Base-by-base conservation (phyloP, 2,888 invertebrate species). In the Chymomyza amoena region DNA sequence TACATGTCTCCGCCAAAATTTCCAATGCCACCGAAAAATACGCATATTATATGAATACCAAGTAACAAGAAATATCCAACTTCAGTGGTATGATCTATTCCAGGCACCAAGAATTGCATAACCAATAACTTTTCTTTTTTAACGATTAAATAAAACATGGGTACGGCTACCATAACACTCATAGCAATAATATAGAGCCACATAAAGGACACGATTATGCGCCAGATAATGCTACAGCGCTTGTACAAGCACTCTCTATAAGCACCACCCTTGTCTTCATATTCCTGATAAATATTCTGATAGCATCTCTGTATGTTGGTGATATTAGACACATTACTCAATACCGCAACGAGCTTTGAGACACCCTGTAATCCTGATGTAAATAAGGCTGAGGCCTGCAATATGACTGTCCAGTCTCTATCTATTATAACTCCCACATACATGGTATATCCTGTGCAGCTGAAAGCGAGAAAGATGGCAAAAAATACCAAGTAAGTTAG, bases 361-460 rank as follows among this genome's bases (percentile, higher is more conserved):
- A 77, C 6, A 0, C 79, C 88, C 57, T 88, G 89, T 0, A 76
- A 0, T 0, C 73, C 87, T 1, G 83, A 77, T 0, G 81, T 83
- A 0, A 66, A 69, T 73, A 82, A 69, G 39, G 82, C 69, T 0
- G 79, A 20, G 0, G 81, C 75, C 64, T 88, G 79, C 1, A 89
- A 63, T 6, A 89, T 76, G 0, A 77, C 66, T 0, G 79, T 83
- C 76, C 78, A 81, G 25, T 89, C 86, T 0, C 71, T 64, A 1
- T 84, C 60, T 0, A 81, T 2, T 0, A 79, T 36, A 1, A 82
- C 54, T 0, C 85, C 88, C 32, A 78, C 65, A 50, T 88, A 88
- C 1, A 89, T 66, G 0, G 89, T 89, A 60, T 89, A 89, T 0
- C 64, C 50, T 2, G 87, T 79, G n/a, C 78, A 80, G 13, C 18